Percentiles rank a stretch among this genome's conserved stretches.
These are phyloP conservation scores for Eulemur albifrons DNA, from an alignment of 2,797 vertebrate species.

Conservation along the genomic window DNA sequence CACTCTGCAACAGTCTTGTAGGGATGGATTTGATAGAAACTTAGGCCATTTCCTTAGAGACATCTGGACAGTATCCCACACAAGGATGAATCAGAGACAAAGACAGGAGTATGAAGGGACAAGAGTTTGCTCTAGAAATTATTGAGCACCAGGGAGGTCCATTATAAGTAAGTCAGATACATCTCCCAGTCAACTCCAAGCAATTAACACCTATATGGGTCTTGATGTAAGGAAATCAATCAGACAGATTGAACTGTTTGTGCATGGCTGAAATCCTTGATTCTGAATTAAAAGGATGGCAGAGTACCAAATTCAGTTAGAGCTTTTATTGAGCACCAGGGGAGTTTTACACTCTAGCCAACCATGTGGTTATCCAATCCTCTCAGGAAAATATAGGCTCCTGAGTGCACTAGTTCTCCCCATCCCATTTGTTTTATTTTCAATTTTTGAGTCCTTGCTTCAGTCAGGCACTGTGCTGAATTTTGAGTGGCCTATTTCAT, in stretches of 20 bases:
- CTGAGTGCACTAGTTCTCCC: not conserved
- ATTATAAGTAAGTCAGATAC: slow-evolving; percentile 47
- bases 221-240: slow-evolving; percentile 68
- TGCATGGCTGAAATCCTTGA: slow-evolving; percentile 55
- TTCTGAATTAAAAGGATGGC: slow-evolving; percentile 66
- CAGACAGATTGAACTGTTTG: slow-evolving; percentile 51
- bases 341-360: slow-evolving; percentile 23
- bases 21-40: not conserved
- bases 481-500: not conserved
- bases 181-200: slow-evolving; percentile 49
- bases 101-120: slow-evolving; percentile 1
- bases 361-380: not conserved
- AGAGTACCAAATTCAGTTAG: slow-evolving; percentile 52
- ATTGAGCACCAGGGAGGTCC: slow-evolving; percentile 40
- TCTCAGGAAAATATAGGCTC: not conserved
- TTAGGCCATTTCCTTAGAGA: not conserved
- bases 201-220: slow-evolving; percentile 64
- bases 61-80: not conserved
- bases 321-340: slow-evolving; percentile 40
- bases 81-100: not conserved
- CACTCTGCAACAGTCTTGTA: not conserved
- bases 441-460: not conserved
- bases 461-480: not conserved
- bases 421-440: not conserved
- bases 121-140: slow-evolving; percentile 48